Conservation (phyloP, 2,113 vertebrate species). For the Hucho hucho region DNA sequence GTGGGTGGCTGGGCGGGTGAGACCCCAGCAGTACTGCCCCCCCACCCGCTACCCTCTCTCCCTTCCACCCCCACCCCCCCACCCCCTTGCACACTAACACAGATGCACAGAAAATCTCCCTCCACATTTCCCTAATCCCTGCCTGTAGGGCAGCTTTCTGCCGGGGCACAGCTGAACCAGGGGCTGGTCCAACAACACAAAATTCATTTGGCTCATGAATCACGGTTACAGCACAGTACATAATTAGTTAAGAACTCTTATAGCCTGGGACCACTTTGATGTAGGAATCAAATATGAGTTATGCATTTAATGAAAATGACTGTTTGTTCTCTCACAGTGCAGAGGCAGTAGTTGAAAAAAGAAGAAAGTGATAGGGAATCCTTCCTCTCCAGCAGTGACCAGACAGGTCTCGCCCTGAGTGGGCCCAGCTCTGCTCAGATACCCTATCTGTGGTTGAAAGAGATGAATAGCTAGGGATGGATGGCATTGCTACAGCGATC, state of each 20-base stretch:
- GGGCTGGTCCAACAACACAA: constrained; percentile 62
- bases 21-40: constrained; percentile 27
- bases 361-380: background rate
- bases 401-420: background rate
- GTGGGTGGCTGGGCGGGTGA: constrained; percentile 33
- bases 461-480: constrained; percentile 47
- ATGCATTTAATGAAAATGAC: constrained; percentile 62
- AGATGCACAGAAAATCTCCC: constrained; percentile 38
- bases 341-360: constrained; percentile 36
- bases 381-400: background rate
- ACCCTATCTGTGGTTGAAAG: constrained; percentile 15
- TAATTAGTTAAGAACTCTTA: constrained; percentile 70
- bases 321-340: constrained; percentile 10
- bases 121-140: constrained; percentile 68
- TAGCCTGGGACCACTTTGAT: constrained; percentile 62
- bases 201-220: constrained; percentile 64
- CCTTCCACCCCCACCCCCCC: background rate
- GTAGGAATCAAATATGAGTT: constrained; percentile 43
- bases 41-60: background rate
- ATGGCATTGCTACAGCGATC: constrained; percentile 55
- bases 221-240: constrained; percentile 37
- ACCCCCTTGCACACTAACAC: constrained; percentile 36
- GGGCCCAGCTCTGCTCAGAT: background rate
- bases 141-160: constrained; percentile 61
- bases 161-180: constrained; percentile 61